These are phyloP conservation scores for Andrena chrysosceles DNA, from an alignment of 2,888 invertebrate genomes.

Conservation along the genomic window DNA sequence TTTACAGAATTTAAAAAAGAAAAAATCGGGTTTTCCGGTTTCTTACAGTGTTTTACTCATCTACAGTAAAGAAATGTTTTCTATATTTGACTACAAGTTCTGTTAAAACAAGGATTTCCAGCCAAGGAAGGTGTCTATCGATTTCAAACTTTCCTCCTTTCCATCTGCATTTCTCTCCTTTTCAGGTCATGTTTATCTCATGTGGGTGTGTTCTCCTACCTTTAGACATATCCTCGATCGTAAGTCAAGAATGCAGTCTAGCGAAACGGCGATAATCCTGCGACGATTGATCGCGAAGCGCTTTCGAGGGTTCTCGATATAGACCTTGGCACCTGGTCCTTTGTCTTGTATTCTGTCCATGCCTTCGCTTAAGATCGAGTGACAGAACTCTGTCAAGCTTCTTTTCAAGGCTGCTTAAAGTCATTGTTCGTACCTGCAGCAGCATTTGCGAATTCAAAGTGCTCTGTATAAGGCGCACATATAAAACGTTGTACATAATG, in stretches of 20 bases:
- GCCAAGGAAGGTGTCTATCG: not conserved
- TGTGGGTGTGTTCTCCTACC: slow-evolving; percentile 13
- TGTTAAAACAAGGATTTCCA: not conserved
- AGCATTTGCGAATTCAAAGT: not conserved
- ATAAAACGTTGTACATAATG: too few relatives aligned
- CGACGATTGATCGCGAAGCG: slow-evolving; percentile 46
- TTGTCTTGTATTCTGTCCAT: slow-evolving; percentile 26
- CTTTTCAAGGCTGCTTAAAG: not conserved
- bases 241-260: slow-evolving; percentile 52
- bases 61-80: too few relatives aligned
- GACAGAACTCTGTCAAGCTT: not conserved
- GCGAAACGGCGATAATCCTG: slow-evolving; percentile 53
- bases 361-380: not conserved
- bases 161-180: slow-evolving; percentile 2
- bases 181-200: slow-evolving; percentile 24
- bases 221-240: slow-evolving; percentile 16
- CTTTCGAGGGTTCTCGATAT: slow-evolving; percentile 30
- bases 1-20: too few relatives aligned
- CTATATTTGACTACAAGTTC: too few relatives aligned
- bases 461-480: too few relatives aligned
- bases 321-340: slow-evolving; percentile 32
- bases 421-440: not conserved
- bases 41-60: too few relatives aligned
- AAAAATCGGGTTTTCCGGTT: too few relatives aligned
- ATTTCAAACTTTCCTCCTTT: not conserved